Base-by-base conservation (phyloP, 2,888 invertebrate genomes). In the Spodoptera picta region DNA sequence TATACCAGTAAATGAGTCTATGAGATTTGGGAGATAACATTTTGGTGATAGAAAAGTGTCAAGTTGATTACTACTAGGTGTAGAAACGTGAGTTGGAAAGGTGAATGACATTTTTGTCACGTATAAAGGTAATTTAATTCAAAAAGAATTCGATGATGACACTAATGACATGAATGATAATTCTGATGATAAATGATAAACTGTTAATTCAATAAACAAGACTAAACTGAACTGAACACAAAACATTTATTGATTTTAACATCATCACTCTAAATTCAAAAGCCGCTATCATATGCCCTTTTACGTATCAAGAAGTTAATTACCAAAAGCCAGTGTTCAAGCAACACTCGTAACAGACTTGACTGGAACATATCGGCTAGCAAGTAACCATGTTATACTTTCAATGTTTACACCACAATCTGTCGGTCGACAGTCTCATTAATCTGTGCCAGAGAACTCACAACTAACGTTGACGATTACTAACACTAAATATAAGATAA, bases 1-100 rank as follows among this genome's bases (percentile, higher is more conserved):
- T 23, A 27, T 65, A 73, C 43, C 59, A 52, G 47, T 67, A 67
- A 66, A 77, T 63, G 57, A 44, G 57, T 64, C 57, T 45, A 60
- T 60, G 24, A 65, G 67, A 79, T 71, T 47, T 60, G 50, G 54
- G 50, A 74, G 77, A 77, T 77, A 69, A 79, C 57, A 52, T 60
- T 65, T 54, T 69, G n/a, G 49, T 69, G 58, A 71, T 71, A 77
- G 64, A 66, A 73, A 69, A 65, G 57, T 19, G 36, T 36, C 0
- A 36, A 54, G 64, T 75, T 78, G 59, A 77, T 71, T 65, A 41
- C 50, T 64, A 60, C 23, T 50, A 43, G 48, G 48, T 45, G 27
- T 53, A 12, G 36, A 44, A 27, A 36, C 7, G 36, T 36, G 36
- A 36, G 36, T 36, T 7, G 36, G 6, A 2, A 36, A 47, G 59